Percentiles rank a stretch among this genome's conserved stretches.
phyloP scores from a whole-genome alignment of 2,797 vertebrate genomes.

The Ciconia nigra region DNA sequence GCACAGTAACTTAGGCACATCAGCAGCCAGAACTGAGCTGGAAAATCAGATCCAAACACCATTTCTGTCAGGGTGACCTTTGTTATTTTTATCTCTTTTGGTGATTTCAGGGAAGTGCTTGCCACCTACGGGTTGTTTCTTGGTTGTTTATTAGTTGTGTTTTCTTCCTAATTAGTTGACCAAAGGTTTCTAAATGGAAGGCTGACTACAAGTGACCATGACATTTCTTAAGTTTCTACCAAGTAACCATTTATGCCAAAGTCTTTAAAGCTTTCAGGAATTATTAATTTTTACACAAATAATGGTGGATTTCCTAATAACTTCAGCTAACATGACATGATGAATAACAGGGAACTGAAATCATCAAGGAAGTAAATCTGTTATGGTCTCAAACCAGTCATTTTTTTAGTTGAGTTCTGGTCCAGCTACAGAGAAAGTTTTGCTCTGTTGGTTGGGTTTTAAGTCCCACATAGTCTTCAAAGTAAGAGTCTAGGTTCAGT shows the following conservation, averaged over 20 bases:
- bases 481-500: conserved; percentile 21
- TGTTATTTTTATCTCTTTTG: not conserved
- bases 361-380: conserved; percentile 1
- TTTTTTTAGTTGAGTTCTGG: not conserved
- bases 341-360: conserved; percentile 25
- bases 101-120: not conserved
- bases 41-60: not conserved
- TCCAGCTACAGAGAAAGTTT: conserved; percentile 35
- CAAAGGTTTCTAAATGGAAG: not conserved
- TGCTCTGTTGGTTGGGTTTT: conserved; percentile 1
- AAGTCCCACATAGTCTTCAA: conserved; percentile 10
- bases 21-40: not conserved
- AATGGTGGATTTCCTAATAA: not conserved
- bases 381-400: not conserved
- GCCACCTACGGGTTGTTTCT: not conserved
- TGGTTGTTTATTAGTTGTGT: not conserved
- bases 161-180: not conserved
- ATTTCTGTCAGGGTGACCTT: not conserved
- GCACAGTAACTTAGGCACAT: not conserved
- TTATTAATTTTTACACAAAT: conserved; percentile 27
- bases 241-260: not conserved
- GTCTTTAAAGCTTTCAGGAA: conserved; percentile 22
- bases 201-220: not conserved
- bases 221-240: not conserved
- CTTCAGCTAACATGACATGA: not conserved